Percentiles rank a stretch among this genome's conserved stretches.
Conservation (phyloP, 2,797 vertebrate species). For the Luscinia luscinia region DNA sequence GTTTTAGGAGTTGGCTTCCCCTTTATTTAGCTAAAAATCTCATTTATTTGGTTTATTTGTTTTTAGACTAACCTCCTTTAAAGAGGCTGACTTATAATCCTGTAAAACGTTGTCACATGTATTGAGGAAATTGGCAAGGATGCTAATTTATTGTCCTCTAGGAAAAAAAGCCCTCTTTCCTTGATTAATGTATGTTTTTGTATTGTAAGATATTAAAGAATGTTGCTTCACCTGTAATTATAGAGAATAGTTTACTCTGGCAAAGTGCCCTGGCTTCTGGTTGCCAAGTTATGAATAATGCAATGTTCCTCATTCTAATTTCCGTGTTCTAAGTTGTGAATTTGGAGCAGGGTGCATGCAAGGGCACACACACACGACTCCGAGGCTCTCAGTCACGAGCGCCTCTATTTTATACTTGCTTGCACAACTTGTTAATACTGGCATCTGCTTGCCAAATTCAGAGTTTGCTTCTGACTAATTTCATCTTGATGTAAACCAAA, state of each 20-base stretch:
- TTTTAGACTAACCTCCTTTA: conserved; percentile 60
- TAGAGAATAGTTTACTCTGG: conserved; percentile 70
- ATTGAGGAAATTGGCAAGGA: conserved; percentile 70
- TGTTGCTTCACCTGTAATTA: conserved; percentile 75
- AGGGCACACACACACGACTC: conserved; percentile 56
- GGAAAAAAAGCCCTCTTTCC: conserved; percentile 57
- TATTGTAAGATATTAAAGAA: conserved; percentile 72
- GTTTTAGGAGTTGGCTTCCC: not conserved
- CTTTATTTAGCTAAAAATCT: conserved; percentile 41
- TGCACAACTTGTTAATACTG: conserved; percentile 74
- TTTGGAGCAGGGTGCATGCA: conserved; percentile 72
- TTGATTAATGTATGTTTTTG: conserved; percentile 75
- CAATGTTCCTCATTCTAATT: conserved; percentile 72
- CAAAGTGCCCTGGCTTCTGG: conserved; percentile 57
- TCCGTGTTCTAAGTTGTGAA: conserved; percentile 72
- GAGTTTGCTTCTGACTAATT: conserved; percentile 72
- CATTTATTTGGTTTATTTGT: conserved; percentile 48
- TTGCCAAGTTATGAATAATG: conserved; percentile 77
- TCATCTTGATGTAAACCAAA: conserved; percentile 72
- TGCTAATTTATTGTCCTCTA: conserved; percentile 73
- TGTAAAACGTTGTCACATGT: conserved; percentile 63
- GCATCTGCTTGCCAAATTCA: conserved; percentile 70
- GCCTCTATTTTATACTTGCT: conserved; percentile 75
- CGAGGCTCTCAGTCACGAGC: not conserved
- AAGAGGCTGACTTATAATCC: conserved; percentile 65